These are phyloP conservation scores for Heliconius melpomene DNA, from an alignment of 1,140 invertebrate genomes.

Conservation along the genomic window DNA sequence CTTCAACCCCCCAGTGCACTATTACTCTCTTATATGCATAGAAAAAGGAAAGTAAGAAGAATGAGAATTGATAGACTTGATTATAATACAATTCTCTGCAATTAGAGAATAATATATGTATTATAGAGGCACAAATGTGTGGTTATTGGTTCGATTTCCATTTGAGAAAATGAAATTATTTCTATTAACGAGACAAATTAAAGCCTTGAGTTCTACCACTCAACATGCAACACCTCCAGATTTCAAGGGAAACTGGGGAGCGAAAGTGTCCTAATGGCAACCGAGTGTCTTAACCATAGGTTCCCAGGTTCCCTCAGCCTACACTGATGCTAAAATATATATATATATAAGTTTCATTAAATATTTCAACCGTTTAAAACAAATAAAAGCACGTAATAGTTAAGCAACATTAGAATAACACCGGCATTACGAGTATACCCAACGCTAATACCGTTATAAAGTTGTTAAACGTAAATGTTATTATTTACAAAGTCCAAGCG, in stretches of 20 bases:
- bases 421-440: background rate
- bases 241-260: no score
- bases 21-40: background rate
- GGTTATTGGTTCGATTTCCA: no score
- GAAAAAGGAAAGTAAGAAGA: background rate
- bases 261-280: no score
- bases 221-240: no score
- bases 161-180: no score
- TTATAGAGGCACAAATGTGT: no score
- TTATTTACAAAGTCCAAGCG: slow-evolving; percentile 41
- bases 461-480: slow-evolving; percentile 33
- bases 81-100: background rate
- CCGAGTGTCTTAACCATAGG: no score
- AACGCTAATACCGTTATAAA: slow-evolving; percentile 26
- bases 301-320: no score
- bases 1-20: background rate
- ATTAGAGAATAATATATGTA: no score
- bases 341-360: background rate
- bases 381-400: background rate
- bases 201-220: no score
- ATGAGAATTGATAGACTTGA: background rate
- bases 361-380: background rate
- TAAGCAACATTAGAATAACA: slow-evolving; percentile 8
- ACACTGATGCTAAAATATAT: background rate
- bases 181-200: no score